A percentile compares a stretch with the other conserved stretches of the same genome.
phyloP scores from a whole-genome alignment of 2,888 invertebrate species.

The Osedax frankpressi region DNA sequence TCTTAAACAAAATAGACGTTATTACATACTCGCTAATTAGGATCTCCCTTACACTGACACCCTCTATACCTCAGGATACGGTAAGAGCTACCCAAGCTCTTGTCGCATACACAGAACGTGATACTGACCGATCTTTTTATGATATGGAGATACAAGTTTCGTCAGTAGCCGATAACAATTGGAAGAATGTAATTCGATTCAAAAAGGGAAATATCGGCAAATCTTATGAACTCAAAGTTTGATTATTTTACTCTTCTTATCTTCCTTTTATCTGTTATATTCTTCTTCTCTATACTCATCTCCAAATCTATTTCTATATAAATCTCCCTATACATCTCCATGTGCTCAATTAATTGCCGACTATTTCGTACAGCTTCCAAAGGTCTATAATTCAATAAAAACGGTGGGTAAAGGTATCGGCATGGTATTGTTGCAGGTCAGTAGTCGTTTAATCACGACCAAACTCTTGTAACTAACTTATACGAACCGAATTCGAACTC shows the following conservation, averaged over 20 bases:
- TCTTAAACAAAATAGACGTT: too few relatives aligned
- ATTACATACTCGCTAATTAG: too few relatives aligned
- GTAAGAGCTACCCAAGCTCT: slow-evolving; percentile 74
- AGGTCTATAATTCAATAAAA: slow-evolving; percentile 85
- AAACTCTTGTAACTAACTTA: too few relatives aligned
- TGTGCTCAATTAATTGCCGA: neutral
- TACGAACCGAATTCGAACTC: too few relatives aligned
- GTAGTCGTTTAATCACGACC: too few relatives aligned
- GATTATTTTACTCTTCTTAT: too few relatives aligned
- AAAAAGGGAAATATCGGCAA: slow-evolving; percentile 24
- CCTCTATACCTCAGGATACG: slow-evolving; percentile 55
- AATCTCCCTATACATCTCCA: too few relatives aligned
- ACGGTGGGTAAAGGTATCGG: slow-evolving; percentile 82
- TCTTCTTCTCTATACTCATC: too few relatives aligned
- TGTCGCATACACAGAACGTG: slow-evolving; percentile 48
- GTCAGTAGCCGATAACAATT: slow-evolving; percentile 39
- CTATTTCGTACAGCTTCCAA: slow-evolving; percentile 51
- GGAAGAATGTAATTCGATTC: slow-evolving; percentile 30
- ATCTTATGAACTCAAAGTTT: slow-evolving; percentile 27
- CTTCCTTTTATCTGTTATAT: too few relatives aligned
- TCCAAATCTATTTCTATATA: too few relatives aligned
- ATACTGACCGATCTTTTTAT: slow-evolving; percentile 39
- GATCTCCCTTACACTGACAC: too few relatives aligned
- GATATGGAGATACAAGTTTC: slow-evolving; percentile 35
- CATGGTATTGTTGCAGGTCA: slow-evolving; percentile 69